Evolutionary conservation across 2,113 vertebrate species (phyloP).

Genomic region (Brachypteracias leptosomus): DNA sequence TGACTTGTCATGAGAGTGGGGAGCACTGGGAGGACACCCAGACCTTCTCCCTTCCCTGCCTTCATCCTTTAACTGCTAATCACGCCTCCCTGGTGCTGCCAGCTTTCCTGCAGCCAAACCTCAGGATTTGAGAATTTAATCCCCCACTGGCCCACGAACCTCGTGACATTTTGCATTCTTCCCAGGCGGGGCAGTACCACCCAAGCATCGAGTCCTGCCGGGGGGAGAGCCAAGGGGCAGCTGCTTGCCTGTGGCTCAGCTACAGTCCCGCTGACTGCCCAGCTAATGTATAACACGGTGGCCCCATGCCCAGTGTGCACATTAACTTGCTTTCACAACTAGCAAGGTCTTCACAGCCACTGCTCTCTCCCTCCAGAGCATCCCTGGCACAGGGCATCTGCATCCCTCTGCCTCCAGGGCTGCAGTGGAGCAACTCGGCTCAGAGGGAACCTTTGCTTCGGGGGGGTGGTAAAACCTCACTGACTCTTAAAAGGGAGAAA

Average conservation of each 20-base stretch:
- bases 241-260: rapidly evolving
- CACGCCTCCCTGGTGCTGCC: rapidly evolving
- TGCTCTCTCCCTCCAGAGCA: rapidly evolving
- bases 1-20: not conserved
- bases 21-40: not conserved
- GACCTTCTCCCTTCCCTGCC: not conserved
- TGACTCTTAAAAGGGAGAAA: not conserved
- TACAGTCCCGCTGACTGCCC: not conserved
- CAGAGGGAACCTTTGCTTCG: not conserved
- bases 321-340: not conserved
- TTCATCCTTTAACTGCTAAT: not conserved
- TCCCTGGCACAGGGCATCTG: rapidly evolving
- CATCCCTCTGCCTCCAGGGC: not conserved
- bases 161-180: not conserved
- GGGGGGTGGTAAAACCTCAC: not conserved
- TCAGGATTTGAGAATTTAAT: not conserved
- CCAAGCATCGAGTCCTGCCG: rapidly evolving
- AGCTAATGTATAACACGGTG: not conserved
- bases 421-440: rapidly evolving
- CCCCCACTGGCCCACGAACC: not conserved
- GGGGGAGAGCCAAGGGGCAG: not conserved
- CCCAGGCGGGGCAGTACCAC: not conserved
- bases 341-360: rapidly evolving
- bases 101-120: not conserved
- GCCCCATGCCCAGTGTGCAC: rapidly evolving